A percentile compares a stretch with the other conserved stretches of the same genome.
phyloP scores from a whole-genome alignment of 2,888 invertebrate species.

The Pharmacophagus antenor region DNA sequence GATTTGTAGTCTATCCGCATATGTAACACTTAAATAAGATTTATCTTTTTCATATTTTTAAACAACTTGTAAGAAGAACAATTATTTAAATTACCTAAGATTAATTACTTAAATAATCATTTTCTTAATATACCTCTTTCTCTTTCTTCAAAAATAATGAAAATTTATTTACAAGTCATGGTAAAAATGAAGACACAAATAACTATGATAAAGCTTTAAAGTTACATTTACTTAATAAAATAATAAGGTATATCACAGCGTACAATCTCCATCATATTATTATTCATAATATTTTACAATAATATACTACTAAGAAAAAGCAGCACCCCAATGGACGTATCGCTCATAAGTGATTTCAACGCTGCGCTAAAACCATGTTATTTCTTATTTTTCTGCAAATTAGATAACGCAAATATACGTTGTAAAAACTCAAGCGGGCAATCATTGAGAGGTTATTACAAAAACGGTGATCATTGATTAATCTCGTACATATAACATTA shows the following conservation, averaged over 20 bases:
- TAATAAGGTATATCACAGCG: not conserved
- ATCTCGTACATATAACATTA: slow-evolving; percentile 28
- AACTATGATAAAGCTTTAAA: not conserved
- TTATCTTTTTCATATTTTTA: no score
- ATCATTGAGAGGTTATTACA: slow-evolving; percentile 28
- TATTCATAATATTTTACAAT: no score
- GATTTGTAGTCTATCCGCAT: no score
- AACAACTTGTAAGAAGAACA: no score
- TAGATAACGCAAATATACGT: slow-evolving; percentile 21
- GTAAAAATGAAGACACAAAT: not conserved
- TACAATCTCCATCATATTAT: slow-evolving; percentile 1
- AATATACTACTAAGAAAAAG: no score
- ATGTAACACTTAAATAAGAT: no score
- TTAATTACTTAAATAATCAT: no score
- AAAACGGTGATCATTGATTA: slow-evolving; percentile 30
- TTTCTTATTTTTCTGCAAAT: slow-evolving; percentile 20
- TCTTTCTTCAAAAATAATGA: no score
- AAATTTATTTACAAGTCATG: not conserved
- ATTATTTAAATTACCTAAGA: no score
- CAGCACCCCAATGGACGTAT: slow-evolving; percentile 2
- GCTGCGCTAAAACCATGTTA: slow-evolving; percentile 1
- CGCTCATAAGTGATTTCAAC: slow-evolving; percentile 8
- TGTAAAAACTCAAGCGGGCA: slow-evolving; percentile 17
- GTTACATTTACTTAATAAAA: not conserved
- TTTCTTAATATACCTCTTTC: no score